Base-by-base conservation (phyloP, 2,113 vertebrate genomes). In the Bubo blakistoni region DNA sequence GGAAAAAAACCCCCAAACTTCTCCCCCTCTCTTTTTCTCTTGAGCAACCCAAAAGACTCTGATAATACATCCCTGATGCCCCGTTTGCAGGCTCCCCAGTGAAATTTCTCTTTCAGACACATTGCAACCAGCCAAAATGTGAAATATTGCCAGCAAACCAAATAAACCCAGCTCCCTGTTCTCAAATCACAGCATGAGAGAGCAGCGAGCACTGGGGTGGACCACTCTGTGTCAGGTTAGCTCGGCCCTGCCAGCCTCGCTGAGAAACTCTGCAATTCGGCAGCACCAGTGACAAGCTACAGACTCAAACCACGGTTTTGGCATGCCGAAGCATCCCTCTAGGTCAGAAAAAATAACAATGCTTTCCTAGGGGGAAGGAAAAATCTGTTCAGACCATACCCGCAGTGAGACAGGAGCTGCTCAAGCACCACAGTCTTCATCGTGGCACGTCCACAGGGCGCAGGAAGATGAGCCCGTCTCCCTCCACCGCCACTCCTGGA, bases 31-130 rank as follows among this genome's bases (percentile, higher is more conserved):
- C 7, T 6, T 69, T 66, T 32, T 30, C 27, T 11, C 52, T 57
- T 38, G 22, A 46, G 21, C 61, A 47, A 19, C 38, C 9, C 2
- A 0, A 5, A 32, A 7, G 0, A 0, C 10, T 24, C 46, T 47
- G 5, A 13, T 32, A n/a, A 84, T 9, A 21, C 16, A 10, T 8
- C 16, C 16, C 5, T 1, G 1, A 7, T 10, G 25, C 26, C 26
- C 12, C 2, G 0, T 42, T 70, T 49, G 27, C 32, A 69, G 30
- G n/a, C 26, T 78, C 30, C 14, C 24, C 24, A 15, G 38, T 13
- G 24, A 20, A 17, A 4, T 46, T 44, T 16, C 17, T 57, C 18
- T 26, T 51, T 66, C 12, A 14, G 67, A 80, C 73, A 34, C 11
- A 40, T 5, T 16, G 14, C 54, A 78, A 8, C 30, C 58, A 47